phyloP scores from a whole-genome alignment of 2,797 vertebrate species.

The Synaphobranchus kaupii region DNA sequence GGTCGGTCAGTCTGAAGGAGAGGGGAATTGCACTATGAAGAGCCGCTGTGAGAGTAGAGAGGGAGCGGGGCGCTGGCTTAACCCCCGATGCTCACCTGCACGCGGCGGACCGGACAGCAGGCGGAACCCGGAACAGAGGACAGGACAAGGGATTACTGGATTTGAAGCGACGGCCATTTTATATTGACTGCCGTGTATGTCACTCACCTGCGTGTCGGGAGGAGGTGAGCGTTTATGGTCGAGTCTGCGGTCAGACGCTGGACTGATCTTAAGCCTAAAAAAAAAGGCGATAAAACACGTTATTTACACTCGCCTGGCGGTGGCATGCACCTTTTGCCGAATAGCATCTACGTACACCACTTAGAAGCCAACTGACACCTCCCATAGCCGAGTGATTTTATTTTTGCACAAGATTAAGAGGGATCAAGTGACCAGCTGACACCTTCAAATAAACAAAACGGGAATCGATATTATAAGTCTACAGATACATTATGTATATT shows the following conservation, averaged over 20 bases:
- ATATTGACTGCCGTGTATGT: not conserved
- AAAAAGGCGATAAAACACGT: not conserved
- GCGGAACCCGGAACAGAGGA: not conserved
- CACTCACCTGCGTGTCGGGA: not conserved
- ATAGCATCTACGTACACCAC: not conserved
- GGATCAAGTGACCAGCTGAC: not conserved
- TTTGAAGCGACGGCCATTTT: not conserved
- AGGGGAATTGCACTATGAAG: not conserved
- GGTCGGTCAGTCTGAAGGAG: not conserved
- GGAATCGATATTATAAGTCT: not conserved
- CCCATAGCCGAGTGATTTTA: not conserved
- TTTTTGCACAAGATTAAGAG: not conserved
- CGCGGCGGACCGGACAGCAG: not conserved
- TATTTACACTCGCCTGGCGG: not conserved
- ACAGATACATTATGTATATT: slow-evolving; percentile 18
- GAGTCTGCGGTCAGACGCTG: not conserved
- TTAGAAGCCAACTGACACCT: not conserved
- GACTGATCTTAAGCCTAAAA: not conserved
- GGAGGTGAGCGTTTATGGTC: not conserved
- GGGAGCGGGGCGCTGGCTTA: not conserved
- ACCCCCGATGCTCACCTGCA: not conserved
- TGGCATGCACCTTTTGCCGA: not conserved
- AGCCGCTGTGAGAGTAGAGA: not conserved
- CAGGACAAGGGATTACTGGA: not conserved
- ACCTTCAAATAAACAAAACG: not conserved